Evolutionary conservation across 2,888 invertebrate genomes (phyloP).

Genomic region (Herminia tarsipennalis): DNA sequence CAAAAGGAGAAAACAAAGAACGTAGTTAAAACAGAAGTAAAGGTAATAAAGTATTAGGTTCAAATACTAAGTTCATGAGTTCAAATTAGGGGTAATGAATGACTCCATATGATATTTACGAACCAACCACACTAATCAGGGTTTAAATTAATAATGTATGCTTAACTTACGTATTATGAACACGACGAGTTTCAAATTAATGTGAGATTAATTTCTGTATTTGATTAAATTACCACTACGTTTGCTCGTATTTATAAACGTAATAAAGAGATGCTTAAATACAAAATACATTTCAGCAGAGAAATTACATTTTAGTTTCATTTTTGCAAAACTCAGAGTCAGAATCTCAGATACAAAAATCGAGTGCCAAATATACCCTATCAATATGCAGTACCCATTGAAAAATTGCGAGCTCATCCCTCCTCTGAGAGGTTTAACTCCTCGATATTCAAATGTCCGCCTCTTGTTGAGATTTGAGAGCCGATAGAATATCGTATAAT

Average conservation of each 20-base stretch:
- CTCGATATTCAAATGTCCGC: constrained; percentile 39
- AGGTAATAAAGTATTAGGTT: background rate
- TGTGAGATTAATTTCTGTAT: too few relatives aligned
- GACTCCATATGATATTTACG: constrained; percentile 2
- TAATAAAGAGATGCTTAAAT: too few relatives aligned
- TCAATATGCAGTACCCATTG: constrained; percentile 26
- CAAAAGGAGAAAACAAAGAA: too few relatives aligned
- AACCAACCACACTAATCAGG: background rate
- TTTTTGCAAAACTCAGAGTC: too few relatives aligned
- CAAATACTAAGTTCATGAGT: background rate
- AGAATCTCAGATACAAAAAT: background rate
- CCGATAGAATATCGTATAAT: constrained; percentile 32
- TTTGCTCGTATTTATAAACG: too few relatives aligned
- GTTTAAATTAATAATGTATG: background rate
- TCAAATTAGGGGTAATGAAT: background rate
- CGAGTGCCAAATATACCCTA: constrained; percentile 16
- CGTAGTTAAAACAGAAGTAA: background rate
- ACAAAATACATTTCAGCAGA: too few relatives aligned
- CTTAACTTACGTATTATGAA: background rate
- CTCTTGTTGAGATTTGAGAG: constrained; percentile 29
- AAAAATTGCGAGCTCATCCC: constrained; percentile 30
- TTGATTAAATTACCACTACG: too few relatives aligned
- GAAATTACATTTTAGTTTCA: too few relatives aligned
- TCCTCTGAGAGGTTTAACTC: constrained; percentile 28
- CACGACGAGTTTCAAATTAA: background rate